A percentile compares a stretch with the other conserved stretches of the same genome.
phyloP scores from a whole-genome alignment of 2,797 vertebrate genomes.

The Enteromius fasciolatus region DNA sequence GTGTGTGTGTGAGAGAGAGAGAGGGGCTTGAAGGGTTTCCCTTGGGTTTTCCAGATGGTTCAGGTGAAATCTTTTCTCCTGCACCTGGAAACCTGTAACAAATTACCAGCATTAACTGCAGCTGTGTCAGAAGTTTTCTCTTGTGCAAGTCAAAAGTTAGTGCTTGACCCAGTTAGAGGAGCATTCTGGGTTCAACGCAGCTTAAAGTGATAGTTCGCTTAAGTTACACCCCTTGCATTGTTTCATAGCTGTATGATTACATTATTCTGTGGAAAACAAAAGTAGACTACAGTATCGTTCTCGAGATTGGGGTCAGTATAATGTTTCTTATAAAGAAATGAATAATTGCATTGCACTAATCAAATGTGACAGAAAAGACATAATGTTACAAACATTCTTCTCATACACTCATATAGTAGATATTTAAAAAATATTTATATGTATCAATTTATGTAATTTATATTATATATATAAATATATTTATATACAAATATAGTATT shows the following conservation, averaged over 20 bases:
- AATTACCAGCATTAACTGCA: constrained; percentile 1
- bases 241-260: neutral
- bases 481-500: too few species aligned
- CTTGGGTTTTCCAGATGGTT: constrained; percentile 8
- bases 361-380: neutral
- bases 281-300: neutral
- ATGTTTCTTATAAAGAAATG: neutral
- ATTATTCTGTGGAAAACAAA: neutral
- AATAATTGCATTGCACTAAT: neutral
- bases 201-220: neutral
- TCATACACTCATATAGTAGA: too few species aligned
- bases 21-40: neutral
- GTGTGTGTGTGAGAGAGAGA: neutral
- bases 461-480: too few species aligned
- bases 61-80: neutral
- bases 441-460: too few species aligned
- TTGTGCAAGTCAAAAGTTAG: constrained; percentile 7
- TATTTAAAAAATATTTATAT: too few species aligned
- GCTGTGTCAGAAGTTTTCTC: constrained; percentile 3
- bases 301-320: neutral
- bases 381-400: neutral
- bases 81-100: constrained; percentile 25
- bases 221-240: neutral
- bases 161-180: constrained; percentile 26
- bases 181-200: neutral